Evolutionary conservation across 1,140 invertebrate genomes (phyloP).

Genomic region (Frieseomelitta varia): DNA sequence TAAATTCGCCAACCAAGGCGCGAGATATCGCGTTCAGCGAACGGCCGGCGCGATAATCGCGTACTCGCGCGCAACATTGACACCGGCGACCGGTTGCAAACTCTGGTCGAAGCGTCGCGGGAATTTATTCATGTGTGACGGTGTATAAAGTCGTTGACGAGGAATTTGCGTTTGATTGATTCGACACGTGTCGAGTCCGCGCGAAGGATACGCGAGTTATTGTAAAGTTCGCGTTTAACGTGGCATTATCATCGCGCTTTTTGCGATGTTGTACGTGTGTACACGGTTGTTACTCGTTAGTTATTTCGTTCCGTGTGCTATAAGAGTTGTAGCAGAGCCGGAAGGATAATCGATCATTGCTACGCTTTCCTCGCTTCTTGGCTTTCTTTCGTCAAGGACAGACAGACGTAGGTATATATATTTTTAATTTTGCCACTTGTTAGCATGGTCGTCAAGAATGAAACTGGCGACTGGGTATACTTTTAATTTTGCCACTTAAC

Average conservation of each 20-base stretch:
- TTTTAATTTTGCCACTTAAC: too few species aligned
- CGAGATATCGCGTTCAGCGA: not conserved
- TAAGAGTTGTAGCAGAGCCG: not conserved
- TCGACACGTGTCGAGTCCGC: not conserved
- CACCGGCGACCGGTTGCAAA: not conserved
- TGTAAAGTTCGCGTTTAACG: not conserved
- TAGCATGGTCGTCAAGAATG: too few species aligned
- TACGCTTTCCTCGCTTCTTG: too few species aligned
- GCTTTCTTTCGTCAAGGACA: too few species aligned
- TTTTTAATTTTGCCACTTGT: too few species aligned
- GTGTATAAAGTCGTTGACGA: not conserved
- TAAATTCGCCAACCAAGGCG: not conserved
- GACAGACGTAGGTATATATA: too few species aligned
- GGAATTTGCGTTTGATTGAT: slow-evolving; percentile 1
- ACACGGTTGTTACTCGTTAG: not conserved
- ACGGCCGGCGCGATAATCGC: not conserved
- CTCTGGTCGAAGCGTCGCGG: not conserved
- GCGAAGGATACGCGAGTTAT: not conserved
- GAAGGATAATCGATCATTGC: too few species aligned
- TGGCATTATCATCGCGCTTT: not conserved
- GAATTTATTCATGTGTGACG: not conserved
- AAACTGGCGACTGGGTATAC: too few species aligned
- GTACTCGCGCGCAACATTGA: not conserved
- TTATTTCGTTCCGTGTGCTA: not conserved
- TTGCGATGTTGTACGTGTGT: not conserved